Evolutionary conservation across 2,888 invertebrate species (phyloP).

Genomic region (Xylota sylvarum): DNA sequence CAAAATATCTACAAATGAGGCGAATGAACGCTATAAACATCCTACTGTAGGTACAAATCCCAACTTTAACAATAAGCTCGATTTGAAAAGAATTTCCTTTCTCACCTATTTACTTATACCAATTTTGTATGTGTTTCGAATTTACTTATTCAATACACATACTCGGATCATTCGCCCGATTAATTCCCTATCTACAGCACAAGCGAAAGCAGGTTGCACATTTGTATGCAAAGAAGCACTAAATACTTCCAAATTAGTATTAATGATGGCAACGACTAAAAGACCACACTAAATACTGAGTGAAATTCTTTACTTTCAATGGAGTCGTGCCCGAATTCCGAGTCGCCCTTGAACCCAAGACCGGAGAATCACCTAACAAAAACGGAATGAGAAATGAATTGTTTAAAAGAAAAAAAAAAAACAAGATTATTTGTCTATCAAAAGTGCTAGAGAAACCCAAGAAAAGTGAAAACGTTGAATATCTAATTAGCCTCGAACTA

Average conservation of each 20-base stretch:
- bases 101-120: not conserved
- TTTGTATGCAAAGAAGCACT: conserved; percentile 53
- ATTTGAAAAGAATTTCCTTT: not conserved
- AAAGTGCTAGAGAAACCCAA: conserved; percentile 36
- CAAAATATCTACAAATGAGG: no score
- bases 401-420: not conserved
- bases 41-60: no score
- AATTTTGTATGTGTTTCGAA: conserved; percentile 9
- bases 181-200: conserved; percentile 29
- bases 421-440: conserved; percentile 20
- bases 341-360: conserved; percentile 60
- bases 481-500: conserved; percentile 34
- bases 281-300: conserved; percentile 12
- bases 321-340: conserved; percentile 32
- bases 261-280: conserved; percentile 17
- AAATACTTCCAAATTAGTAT: conserved; percentile 10
- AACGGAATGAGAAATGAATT: not conserved
- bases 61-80: no score
- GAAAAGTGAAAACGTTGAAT: conserved; percentile 55
- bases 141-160: conserved; percentile 38
- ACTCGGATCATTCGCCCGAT: conserved; percentile 38
- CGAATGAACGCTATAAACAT: no score
- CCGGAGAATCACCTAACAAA: conserved; percentile 14
- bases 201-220: conserved; percentile 39
- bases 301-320: conserved; percentile 63